Conservation (phyloP, 2,113 vertebrate genomes). For the Leuciscus idus region DNA sequence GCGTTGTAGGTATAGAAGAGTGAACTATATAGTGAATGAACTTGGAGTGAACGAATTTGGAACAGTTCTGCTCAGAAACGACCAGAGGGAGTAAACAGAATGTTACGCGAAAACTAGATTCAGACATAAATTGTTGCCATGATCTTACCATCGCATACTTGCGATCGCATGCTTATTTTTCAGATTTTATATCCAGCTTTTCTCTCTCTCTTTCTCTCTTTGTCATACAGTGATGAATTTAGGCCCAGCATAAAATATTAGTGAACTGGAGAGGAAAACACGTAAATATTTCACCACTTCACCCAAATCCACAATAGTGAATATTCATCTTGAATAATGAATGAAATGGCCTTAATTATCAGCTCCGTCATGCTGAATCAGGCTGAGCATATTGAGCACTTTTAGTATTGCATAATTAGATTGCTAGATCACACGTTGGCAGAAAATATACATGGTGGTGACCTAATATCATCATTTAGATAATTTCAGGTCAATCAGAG, state of each 20-base stretch:
- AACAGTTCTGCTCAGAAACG: background rate
- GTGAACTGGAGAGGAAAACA: conserved; percentile 45
- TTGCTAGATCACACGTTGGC: conserved; percentile 20
- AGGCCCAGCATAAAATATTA: conserved; percentile 48
- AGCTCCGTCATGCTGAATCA: conserved; percentile 44
- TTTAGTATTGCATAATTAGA: conserved; percentile 45
- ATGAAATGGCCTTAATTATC: conserved; percentile 52
- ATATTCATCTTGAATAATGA: conserved; percentile 46
- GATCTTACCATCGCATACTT: background rate
- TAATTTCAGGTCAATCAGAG: background rate
- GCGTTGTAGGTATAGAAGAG: background rate
- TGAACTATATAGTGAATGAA: background rate
- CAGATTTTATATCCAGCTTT: background rate
- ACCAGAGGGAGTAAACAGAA: background rate
- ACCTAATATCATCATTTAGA: background rate
- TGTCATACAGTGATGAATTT: conserved; percentile 14
- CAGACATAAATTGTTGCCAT: background rate
- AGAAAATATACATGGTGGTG: background rate
- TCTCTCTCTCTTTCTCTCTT: background rate
- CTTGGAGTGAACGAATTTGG: background rate
- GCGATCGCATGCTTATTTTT: background rate
- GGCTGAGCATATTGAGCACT: conserved; percentile 23
- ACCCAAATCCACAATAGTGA: conserved; percentile 39
- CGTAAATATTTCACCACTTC: conserved; percentile 56
- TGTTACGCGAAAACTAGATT: background rate